phyloP scores from a whole-genome alignment of 2,113 vertebrate genomes.

The Capreolus pygargus region DNA sequence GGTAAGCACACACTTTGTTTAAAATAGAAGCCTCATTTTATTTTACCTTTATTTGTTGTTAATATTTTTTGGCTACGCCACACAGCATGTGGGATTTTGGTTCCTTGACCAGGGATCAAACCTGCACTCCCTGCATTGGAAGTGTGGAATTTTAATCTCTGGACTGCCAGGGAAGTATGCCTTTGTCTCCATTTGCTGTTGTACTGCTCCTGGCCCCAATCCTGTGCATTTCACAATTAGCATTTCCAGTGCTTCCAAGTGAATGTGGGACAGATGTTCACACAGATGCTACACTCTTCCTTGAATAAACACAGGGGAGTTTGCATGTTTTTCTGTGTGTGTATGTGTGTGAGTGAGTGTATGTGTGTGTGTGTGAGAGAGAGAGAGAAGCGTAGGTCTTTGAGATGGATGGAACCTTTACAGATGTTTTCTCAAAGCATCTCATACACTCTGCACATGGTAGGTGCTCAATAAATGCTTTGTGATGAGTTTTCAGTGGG shows the following conservation, averaged over 20 bases:
- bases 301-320: conserved; percentile 2
- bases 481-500: not conserved
- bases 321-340: not conserved
- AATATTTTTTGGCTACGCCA: not conserved
- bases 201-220: accelerated
- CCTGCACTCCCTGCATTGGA: not conserved
- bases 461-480: not conserved
- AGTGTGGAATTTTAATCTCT: not conserved
- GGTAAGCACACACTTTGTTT: not conserved
- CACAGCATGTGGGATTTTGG: not conserved
- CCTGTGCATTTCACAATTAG: not conserved
- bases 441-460: not conserved
- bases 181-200: not conserved
- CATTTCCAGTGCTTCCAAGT: conserved; percentile 47
- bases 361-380: not conserved
- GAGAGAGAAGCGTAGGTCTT: not conserved
- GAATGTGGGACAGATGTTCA: conserved; percentile 70
- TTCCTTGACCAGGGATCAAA: not conserved
- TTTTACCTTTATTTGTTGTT: not conserved
- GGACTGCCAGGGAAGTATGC: not conserved
- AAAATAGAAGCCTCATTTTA: not conserved
- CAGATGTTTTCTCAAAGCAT: not conserved
- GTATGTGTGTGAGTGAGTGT: not conserved
- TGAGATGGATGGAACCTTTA: not conserved
- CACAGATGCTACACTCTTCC: not conserved